phyloP scores from a whole-genome alignment of 2,888 invertebrate genomes.

The Caenorhabditis panamensis region DNA sequence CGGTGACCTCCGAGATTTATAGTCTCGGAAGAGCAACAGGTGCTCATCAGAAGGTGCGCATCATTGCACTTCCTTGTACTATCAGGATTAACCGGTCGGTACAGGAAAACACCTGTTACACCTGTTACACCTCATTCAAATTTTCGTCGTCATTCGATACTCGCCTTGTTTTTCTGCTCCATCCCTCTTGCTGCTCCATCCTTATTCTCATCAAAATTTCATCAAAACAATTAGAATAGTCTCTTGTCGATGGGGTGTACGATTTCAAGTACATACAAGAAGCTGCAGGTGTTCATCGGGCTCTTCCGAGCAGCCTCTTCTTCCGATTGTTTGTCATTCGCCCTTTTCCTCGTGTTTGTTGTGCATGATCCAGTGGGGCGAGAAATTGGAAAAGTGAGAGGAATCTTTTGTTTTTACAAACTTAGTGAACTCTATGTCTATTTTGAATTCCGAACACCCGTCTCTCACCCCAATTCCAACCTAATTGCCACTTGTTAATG shows the following conservation, averaged over 20 bases:
- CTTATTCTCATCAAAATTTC: constrained; percentile 46
- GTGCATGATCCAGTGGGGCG: constrained; percentile 42
- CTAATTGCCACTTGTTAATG: constrained; percentile 59
- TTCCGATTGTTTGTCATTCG: constrained; percentile 34
- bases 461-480: too few relatives aligned
- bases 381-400: background rate
- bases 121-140: constrained; percentile 17
- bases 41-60: constrained; percentile 44
- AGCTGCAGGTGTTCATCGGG: constrained; percentile 50
- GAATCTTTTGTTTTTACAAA: background rate
- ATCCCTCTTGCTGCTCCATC: too few relatives aligned
- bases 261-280: constrained; percentile 57
- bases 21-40: constrained; percentile 45
- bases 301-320: too few relatives aligned
- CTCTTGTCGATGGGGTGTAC: constrained; percentile 38
- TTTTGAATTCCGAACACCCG: background rate
- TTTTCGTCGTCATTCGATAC: constrained; percentile 17
- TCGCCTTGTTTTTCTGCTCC: constrained; percentile 4
- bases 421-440: too few relatives aligned
- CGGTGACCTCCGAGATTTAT: constrained; percentile 50
- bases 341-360: constrained; percentile 25
- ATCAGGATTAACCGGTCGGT: constrained; percentile 1
- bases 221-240: constrained; percentile 50
- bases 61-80: constrained; percentile 24
- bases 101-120: constrained; percentile 4